phyloP scores from a whole-genome alignment of 1,140 invertebrate species.

The Pomacea maculata region DNA sequence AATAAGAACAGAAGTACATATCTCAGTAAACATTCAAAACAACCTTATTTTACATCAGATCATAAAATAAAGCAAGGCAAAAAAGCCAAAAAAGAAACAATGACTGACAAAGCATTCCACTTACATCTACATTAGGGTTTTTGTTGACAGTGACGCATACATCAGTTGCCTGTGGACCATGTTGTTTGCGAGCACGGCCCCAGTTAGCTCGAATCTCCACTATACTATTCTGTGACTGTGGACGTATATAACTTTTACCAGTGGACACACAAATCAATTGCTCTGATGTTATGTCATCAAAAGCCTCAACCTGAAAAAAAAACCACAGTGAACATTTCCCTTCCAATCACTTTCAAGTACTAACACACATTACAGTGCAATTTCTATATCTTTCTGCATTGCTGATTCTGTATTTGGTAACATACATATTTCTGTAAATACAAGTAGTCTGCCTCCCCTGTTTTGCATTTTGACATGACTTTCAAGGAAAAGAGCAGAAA shows the following conservation, averaged over 20 bases:
- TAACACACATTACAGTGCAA: neutral
- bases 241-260: conserved; percentile 50
- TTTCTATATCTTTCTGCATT: neutral
- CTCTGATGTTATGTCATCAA: conserved; percentile 56
- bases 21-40: neutral
- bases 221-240: conserved; percentile 34
- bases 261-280: conserved; percentile 58
- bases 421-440: neutral
- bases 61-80: neutral
- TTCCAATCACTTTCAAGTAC: neutral
- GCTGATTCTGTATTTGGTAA: too few relatives aligned
- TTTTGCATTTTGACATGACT: neutral
- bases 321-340: conserved; percentile 2
- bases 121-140: conserved; percentile 57
- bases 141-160: conserved; percentile 44
- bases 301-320: conserved; percentile 47
- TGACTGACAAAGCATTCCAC: conserved; percentile 12
- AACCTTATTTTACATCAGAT: neutral
- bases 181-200: conserved; percentile 58
- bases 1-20: neutral
- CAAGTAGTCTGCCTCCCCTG: neutral
- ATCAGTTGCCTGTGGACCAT: conserved; percentile 60
- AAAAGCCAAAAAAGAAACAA: neutral
- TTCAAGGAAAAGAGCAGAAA: neutral
- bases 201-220: conserved; percentile 64